Evolutionary conservation across 2,797 vertebrate genomes (phyloP), one percentile per base, ranked within the genome.

Genomic region (Poeciliopsis paucimaculata): DNA sequence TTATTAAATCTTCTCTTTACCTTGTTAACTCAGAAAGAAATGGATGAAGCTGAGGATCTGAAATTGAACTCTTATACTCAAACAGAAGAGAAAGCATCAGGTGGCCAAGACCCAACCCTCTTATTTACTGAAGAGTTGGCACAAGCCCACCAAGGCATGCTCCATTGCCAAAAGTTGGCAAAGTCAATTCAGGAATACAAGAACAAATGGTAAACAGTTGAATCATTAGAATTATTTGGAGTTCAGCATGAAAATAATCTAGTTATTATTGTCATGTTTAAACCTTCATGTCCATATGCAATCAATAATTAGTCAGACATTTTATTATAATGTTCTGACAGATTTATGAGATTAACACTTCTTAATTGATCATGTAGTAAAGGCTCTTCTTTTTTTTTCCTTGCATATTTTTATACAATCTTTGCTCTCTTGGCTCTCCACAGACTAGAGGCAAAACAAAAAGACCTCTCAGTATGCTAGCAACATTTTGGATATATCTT

Each of bases 131-230:
- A 75, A 43, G 1, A 15, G 34, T 8, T 39, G 72, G 34, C 11
- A 73, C 34, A 73, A 18, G 34, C 72, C 20, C 20, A 26, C 2
- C 20, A 26, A 39, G 53, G 53, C 47, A 23, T 53, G 13, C 11
- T 13, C 5, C 20, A 39, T 39, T 49, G 49, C 53, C 31, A 73
- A 28, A 39, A 53, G 72, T 12, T 51, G 49, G 72, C 72, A 45
- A 73, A 7, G 49, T 13, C 26, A 23, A 36, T 53, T 53, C 72
- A 73, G 20, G 20, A 73, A 9, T 41, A 53, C 72, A 53, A 15
- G 47, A 73, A 5, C 8, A 36, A 73, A 73, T 12, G 72, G 72
- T 73, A 73, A 71, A 23, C 47, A 49, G 47, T n/a, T 71, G 12
- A n/a, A 71, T n/a, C 13, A 15, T 66, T 23, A 23, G 6, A 39